A percentile compares a stretch with the other conserved stretches of the same genome.
Conservation (phyloP, 2,888 invertebrate species). For the Aradus depressus region DNA sequence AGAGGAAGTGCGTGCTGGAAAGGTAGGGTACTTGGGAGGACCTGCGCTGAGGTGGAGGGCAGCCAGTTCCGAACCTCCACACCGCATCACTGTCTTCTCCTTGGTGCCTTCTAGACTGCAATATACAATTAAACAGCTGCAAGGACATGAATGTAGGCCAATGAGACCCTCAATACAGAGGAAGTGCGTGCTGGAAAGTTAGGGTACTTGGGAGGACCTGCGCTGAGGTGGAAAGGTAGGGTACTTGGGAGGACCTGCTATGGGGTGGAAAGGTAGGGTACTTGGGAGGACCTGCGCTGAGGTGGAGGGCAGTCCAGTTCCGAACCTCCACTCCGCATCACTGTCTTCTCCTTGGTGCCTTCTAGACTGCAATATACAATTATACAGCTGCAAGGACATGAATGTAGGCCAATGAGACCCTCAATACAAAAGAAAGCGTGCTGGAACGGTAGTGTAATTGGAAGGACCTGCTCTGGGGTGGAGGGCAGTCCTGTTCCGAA, state of each 20-base stretch:
- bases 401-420: not conserved
- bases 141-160: not conserved
- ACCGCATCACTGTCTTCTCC: slow-evolving; percentile 22
- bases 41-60: slow-evolving; percentile 10
- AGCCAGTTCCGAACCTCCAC: slow-evolving; percentile 20
- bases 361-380: slow-evolving; percentile 6
- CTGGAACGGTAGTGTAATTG: slow-evolving; percentile 4
- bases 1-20: not conserved
- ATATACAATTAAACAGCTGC: not conserved
- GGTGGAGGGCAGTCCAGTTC: slow-evolving; percentile 17
- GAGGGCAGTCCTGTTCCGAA: slow-evolving; percentile 15
- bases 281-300: not conserved
- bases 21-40: not conserved
- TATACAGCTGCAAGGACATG: not conserved
- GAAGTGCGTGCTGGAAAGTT: slow-evolving; percentile 1
- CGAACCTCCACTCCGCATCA: slow-evolving; percentile 20
- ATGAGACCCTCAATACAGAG: not conserved
- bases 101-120: slow-evolving; percentile 17
- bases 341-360: slow-evolving; percentile 21
- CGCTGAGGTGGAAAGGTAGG: too few relatives aligned
- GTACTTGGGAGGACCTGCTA: too few relatives aligned
- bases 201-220: not conserved
- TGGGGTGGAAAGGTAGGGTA: too few relatives aligned
- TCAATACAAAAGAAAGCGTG: not conserved
- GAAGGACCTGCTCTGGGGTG: slow-evolving; percentile 4